Conservation (phyloP, 1,140 invertebrate genomes). For the Cydia strobilella region DNA sequence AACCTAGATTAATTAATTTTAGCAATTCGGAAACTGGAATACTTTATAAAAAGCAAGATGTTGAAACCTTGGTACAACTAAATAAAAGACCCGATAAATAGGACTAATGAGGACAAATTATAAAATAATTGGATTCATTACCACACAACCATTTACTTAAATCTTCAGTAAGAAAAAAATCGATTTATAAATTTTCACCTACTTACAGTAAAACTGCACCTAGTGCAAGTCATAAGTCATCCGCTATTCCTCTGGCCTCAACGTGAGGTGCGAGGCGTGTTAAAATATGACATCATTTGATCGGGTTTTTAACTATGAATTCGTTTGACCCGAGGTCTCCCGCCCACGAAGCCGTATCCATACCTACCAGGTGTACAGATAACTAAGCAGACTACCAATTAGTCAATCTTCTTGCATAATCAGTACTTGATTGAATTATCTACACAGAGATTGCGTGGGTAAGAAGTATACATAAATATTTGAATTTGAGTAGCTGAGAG, state of each 20-base stretch:
- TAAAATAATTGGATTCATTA: too few relatives aligned
- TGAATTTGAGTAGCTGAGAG: conserved; percentile 1
- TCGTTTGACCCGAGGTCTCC: conserved; percentile 65
- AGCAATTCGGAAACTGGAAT: too few relatives aligned
- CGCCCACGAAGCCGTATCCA: conserved; percentile 62
- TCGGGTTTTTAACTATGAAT: conserved; percentile 65
- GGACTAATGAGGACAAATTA: too few relatives aligned
- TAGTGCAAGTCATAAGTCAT: not conserved
- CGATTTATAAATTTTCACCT: too few relatives aligned
- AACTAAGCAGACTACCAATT: conserved; percentile 20
- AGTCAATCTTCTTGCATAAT: conserved; percentile 29
- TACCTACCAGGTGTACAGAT: conserved; percentile 32
- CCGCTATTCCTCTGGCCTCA: conserved; percentile 8
- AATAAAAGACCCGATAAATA: too few relatives aligned
- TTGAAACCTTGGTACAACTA: too few relatives aligned
- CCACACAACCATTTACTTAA: too few relatives aligned
- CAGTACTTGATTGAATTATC: conserved; percentile 28
- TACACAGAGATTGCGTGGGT: conserved; percentile 6
- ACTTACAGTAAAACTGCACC: not conserved
- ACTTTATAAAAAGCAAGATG: too few relatives aligned
- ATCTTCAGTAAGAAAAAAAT: too few relatives aligned
- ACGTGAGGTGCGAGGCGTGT: conserved; percentile 29
- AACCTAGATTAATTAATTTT: too few relatives aligned
- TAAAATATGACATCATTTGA: conserved; percentile 57
- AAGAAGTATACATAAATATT: not conserved